Base-by-base conservation (phyloP, 2,113 vertebrate genomes). In the Menura novaehollandiae region DNA sequence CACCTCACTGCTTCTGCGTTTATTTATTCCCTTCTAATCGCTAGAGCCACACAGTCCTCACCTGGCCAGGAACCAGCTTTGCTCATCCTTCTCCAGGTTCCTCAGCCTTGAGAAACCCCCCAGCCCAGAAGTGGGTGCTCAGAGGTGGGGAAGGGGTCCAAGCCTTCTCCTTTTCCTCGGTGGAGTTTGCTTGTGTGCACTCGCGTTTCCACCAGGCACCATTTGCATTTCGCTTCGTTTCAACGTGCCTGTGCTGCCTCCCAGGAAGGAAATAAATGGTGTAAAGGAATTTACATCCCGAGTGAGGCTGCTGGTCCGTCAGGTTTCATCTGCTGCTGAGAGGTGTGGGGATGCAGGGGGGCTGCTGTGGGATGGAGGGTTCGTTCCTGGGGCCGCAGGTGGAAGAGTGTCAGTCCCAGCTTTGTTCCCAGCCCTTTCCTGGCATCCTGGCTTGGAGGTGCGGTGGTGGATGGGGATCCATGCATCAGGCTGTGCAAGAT, bases 391-490 rank as follows among this genome's bases (percentile, higher is more conserved):
- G 60, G n/a, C 58, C 1, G 0, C 26, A 43, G 44, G 27, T 62
- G 3, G 11, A 11, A 19, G 18, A 22, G 11, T 30, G 12, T 5
- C 73, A 35, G 22, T 52, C 41, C 72, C 27, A 22, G 49, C 76
- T 73, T 73, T 56, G 35, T 32, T 89, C 18, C 2, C 67, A 72
- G 58, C 63, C 46, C 44, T 51, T 76, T 73, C 22, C 32, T 49
- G 76, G 13, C 10, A 3, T 82, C 37, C n/a, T 2, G 5, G 33
- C 49, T 89, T 1, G 0, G 33, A 39, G 74, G 11, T 6, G 14
- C 0, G 0, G 3, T 26, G n/a, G 8, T 27, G 28, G 41, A 26
- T 3, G 1, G 52, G 59, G 5, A 46, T 11, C 8, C 11, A 21
- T 2, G 33, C 1, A 1, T 86, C 27, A 3, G 68, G 35, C 91